These are phyloP conservation scores for Adoxophyes honmai DNA, from an alignment of 1,140 invertebrate genomes.

Conservation along the genomic window DNA sequence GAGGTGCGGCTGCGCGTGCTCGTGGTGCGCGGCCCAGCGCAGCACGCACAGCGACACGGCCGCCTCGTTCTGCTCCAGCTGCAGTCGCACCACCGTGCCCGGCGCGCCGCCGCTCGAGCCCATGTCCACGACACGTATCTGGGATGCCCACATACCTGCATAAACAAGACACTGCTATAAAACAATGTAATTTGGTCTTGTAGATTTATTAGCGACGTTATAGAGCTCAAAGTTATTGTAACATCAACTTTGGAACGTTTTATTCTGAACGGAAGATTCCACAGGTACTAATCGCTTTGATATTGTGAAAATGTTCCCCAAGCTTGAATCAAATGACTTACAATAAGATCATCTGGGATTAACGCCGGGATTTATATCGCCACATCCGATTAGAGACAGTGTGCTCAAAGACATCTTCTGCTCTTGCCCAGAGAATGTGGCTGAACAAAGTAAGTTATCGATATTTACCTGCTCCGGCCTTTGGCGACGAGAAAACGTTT, in stretches of 20 bases:
- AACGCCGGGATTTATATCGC: conserved; percentile 68
- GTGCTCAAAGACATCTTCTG: conserved; percentile 44
- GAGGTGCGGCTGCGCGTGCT: conserved; percentile 48
- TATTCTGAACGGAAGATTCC: too few species aligned
- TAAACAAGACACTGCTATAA: conserved; percentile 5
- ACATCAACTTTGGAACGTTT: too few species aligned
- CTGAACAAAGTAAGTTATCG: conserved; percentile 21
- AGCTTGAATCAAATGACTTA: conserved; percentile 73
- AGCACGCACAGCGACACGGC: conserved; percentile 89
- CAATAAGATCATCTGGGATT: conserved; percentile 66
- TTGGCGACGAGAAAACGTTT: conserved; percentile 95
- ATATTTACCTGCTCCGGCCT: conserved; percentile 94
- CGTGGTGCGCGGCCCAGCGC: conserved; percentile 66
- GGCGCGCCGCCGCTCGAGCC: conserved; percentile 74
- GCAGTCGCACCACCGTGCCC: conserved; percentile 86
- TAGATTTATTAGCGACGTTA: too few species aligned
- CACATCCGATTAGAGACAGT: conserved; percentile 71
- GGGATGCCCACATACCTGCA: conserved; percentile 97
- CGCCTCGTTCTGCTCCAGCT: conserved; percentile 97
- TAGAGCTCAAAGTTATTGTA: too few species aligned
- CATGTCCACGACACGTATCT: conserved; percentile 94
- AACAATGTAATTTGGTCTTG: too few species aligned
- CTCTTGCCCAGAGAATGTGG: conserved; percentile 75
- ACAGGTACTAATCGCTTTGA: too few species aligned
- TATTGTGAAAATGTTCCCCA: conserved; percentile 42